Evolutionary conservation across 1,140 invertebrate genomes (phyloP).

Genomic region (Rhyzopertha dominica): DNA sequence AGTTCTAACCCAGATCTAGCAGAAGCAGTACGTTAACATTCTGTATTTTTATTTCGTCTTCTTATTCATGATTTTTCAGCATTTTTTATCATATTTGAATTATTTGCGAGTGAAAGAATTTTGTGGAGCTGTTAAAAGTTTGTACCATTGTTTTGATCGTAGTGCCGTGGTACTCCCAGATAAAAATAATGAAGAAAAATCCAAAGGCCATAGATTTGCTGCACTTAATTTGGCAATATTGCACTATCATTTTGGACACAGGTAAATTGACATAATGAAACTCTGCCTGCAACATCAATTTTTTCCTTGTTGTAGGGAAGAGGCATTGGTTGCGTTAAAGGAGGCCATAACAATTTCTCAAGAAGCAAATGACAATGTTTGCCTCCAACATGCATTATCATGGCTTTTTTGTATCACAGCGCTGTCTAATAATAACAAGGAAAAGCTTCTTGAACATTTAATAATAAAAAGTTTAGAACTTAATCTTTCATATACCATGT

Average conservation of each 20-base stretch:
- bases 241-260: conserved; percentile 81
- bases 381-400: conserved; percentile 77
- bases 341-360: conserved; percentile 86
- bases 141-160: conserved; percentile 83
- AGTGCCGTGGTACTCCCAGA: conserved; percentile 49
- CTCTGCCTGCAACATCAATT: conserved; percentile 19
- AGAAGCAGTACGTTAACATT: conserved; percentile 62
- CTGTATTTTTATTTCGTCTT: conserved; percentile 8
- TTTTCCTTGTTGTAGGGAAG: conserved; percentile 56
- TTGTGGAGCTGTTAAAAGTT: conserved; percentile 74
- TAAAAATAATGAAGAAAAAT: conserved; percentile 56
- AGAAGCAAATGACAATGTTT: conserved; percentile 77
- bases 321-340: conserved; percentile 71
- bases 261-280: conserved; percentile 48
- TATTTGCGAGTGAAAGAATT: conserved; percentile 82
- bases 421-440: conserved; percentile 42
- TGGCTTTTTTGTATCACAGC: conserved; percentile 66
- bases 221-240: conserved; percentile 84
- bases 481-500: conserved; percentile 57
- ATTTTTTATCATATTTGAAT: conserved; percentile 88
- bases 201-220: conserved; percentile 77
- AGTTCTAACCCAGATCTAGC: conserved; percentile 75
- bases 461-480: conserved; percentile 57
- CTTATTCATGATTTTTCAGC: conserved; percentile 54
- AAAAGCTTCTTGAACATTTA: conserved; percentile 54